A percentile compares a stretch with the other conserved stretches of the same genome.
Evolutionary conservation across 1,140 invertebrate genomes (phyloP).

Genomic region (Mycetomoellerius zeteki): DNA sequence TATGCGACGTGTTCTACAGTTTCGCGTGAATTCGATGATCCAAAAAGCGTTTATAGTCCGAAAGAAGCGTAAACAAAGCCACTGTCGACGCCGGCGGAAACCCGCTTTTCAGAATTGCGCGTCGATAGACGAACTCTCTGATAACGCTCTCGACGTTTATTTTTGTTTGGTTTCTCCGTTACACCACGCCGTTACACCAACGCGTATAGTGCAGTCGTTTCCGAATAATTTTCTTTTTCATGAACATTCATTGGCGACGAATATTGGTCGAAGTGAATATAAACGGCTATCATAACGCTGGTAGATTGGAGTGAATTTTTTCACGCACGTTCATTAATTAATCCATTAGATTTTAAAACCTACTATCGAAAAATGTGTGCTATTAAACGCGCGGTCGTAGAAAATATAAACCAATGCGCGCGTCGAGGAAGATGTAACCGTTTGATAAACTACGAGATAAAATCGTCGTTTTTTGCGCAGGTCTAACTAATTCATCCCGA

Average conservation of each 20-base stretch:
- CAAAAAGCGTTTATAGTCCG: conserved; percentile 52
- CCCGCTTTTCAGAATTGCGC: conserved; percentile 52
- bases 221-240: conserved; percentile 23
- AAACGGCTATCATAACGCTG: not conserved
- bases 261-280: not conserved
- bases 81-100: conserved; percentile 57
- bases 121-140: conserved; percentile 55
- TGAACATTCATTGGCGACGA: not conserved
- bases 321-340: conserved; percentile 35
- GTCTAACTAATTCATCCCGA: not conserved
- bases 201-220: not conserved
- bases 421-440: not conserved
- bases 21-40: conserved; percentile 48
- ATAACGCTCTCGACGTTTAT: conserved; percentile 47
- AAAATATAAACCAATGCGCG: not conserved
- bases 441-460: not conserved
- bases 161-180: conserved; percentile 45
- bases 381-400: not conserved
- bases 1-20: conserved; percentile 22
- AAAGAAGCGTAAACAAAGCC: conserved; percentile 59
- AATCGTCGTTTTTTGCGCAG: not conserved
- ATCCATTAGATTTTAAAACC: not conserved
- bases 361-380: not conserved
- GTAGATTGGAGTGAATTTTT: not conserved
- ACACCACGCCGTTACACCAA: not conserved